Base-by-base conservation (phyloP, 2,113 vertebrate species). In the Cheirogaleus medius region DNA sequence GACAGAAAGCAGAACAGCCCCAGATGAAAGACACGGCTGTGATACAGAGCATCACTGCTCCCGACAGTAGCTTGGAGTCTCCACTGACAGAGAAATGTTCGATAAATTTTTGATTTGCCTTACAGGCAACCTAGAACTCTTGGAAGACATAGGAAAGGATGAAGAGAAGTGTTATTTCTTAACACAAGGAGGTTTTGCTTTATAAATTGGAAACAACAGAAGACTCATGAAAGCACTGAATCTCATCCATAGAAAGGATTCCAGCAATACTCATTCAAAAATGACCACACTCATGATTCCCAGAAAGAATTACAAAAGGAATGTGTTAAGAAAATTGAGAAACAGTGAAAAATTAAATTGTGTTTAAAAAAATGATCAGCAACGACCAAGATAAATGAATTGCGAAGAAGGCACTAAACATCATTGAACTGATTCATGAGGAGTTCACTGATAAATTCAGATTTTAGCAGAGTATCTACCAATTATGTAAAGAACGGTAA, bases 61-160 rank as follows among this genome's bases (percentile, higher is more conserved):
- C 27, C 80, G 3, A 86, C 13, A 37, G 82, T 42, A 34, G 18
- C 58, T 15, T 42, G 1, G 5, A 69, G 83, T 76, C 32, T 90
- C 39, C 90, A 13, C 21, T 20, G 71, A 44, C 34, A 94, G 23
- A 82, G 25, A n/a, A 77, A 58, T 14, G 27, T 69, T 54, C 5
- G 7, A 66, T 44, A 84, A 52, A 56, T n/a, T 87, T 97, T 90
- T 71, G 0, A 90, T 84, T 95, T 96, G 49, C 56, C 66, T 95
- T 80, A 63, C 2, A 84, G 18, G 23, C 54, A 96, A 87, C 21
- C 17, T 91, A 34, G 90, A 42, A 76, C 34, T 73, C 80, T 81
- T 74, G 12, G 27, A 83, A 80, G 34, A 20, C 5, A 27, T 23
- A 56, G 73, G 52, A n/a, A 90, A 84, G 6, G 9, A 66, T 91